phyloP scores from a whole-genome alignment of 2,888 invertebrate species.

The Microplitis deprimator region DNA sequence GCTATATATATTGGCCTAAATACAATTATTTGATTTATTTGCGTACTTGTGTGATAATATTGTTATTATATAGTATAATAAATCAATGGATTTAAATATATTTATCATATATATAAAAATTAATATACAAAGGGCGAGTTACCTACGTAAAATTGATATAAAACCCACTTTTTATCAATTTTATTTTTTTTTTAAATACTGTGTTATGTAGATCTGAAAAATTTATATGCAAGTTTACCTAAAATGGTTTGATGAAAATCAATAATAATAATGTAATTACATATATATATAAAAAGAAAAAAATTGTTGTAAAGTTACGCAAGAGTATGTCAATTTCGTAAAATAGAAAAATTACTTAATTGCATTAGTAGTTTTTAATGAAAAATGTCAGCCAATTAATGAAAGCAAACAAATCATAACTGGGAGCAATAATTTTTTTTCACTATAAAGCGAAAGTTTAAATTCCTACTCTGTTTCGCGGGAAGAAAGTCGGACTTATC shows the following conservation, averaged over 20 bases:
- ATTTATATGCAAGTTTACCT: background rate
- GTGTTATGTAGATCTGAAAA: background rate
- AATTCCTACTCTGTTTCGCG: no score
- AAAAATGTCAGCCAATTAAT: no score
- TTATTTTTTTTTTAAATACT: constrained; percentile 11
- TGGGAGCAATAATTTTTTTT: no score
- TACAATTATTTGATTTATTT: constrained; percentile 31
- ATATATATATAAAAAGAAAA: background rate
- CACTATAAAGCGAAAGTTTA: no score
- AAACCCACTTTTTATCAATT: constrained; percentile 25
- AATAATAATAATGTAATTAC: background rate
- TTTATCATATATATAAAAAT: constrained; percentile 19
- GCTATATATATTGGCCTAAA: constrained; percentile 40
- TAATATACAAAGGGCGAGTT: constrained; percentile 40
- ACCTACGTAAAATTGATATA: constrained; percentile 44
- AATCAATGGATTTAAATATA: background rate
- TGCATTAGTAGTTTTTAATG: no score
- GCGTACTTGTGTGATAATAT: background rate
- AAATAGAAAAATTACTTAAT: no score
- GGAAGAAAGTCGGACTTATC: no score
- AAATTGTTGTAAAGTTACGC: background rate
- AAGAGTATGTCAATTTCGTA: background rate
- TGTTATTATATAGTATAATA: constrained; percentile 1
- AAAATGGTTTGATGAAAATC: background rate
- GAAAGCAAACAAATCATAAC: no score